Evolutionary conservation across 1,140 invertebrate species (phyloP).

Genomic region (Mylabris phalerata): DNA sequence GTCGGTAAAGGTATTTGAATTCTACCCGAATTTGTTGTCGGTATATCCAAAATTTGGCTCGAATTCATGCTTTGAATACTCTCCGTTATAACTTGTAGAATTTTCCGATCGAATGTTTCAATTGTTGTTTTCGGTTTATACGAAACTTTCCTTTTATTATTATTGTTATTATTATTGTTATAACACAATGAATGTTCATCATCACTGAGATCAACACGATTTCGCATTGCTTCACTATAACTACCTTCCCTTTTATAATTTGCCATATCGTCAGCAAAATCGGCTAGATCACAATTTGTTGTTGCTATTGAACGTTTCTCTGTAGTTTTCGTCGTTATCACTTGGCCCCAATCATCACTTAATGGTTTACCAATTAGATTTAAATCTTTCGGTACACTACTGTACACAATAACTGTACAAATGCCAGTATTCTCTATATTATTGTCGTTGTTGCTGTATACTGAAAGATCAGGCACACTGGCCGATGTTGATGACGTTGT

Average conservation of each 20-base stretch:
- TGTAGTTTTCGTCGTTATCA: conserved; percentile 6
- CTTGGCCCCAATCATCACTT: conserved; percentile 17
- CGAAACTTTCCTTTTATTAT: neutral
- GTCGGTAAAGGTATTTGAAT: neutral
- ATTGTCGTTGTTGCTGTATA: conserved; percentile 16
- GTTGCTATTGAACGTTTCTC: conserved; percentile 36
- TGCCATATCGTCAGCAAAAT: conserved; percentile 34
- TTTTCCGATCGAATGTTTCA: conserved; percentile 33
- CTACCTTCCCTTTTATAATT: conserved; percentile 36
- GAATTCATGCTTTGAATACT: conserved; percentile 33
- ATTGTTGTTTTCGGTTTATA: conserved; percentile 31
- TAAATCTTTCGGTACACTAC: conserved; percentile 49
- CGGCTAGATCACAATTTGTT: conserved; percentile 48
- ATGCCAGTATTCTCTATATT: neutral
- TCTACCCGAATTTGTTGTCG: neutral
- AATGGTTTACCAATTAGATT: conserved; percentile 38
- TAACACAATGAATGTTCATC: conserved; percentile 32
- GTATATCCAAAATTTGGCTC: neutral
- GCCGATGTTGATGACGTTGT: conserved; percentile 19
- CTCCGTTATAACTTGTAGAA: conserved; percentile 39
- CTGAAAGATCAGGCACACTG: conserved; percentile 44
- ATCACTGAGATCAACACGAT: conserved; percentile 37
- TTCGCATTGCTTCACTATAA: conserved; percentile 38
- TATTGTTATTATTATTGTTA: conserved; percentile 6
- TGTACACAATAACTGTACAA: conserved; percentile 37